Conservation (phyloP, 2,888 invertebrate genomes). For the Sphinx pinastri region DNA sequence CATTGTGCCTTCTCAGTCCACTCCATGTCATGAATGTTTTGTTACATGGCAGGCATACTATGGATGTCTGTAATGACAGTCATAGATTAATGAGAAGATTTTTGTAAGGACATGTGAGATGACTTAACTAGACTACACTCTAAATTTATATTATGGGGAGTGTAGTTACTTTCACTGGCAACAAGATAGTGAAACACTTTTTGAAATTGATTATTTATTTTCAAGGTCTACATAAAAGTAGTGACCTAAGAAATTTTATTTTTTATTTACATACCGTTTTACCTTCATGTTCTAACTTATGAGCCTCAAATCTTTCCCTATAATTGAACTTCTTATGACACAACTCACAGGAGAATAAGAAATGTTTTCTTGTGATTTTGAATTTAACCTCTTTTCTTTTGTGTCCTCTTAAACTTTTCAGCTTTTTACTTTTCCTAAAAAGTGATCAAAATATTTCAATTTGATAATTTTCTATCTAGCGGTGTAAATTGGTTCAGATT, state of each 20-base stretch:
- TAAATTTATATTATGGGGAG: no score
- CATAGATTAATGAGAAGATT: background rate
- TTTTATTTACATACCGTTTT: conserved; percentile 57
- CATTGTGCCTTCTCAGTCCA: conserved; percentile 64
- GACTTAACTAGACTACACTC: background rate
- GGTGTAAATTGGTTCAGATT: no score
- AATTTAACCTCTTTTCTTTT: conserved; percentile 40
- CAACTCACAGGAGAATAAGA: conserved; percentile 59
- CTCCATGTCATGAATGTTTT: conserved; percentile 71
- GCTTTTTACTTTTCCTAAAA: conserved; percentile 33
- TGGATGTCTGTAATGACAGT: conserved; percentile 48
- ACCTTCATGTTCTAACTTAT: conserved; percentile 67
- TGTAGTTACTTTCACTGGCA: no score
- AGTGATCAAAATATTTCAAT: background rate
- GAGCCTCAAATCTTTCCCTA: conserved; percentile 64
- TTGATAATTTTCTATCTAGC: background rate
- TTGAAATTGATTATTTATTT: no score
- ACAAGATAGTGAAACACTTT: no score
- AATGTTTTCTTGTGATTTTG: conserved; percentile 49
- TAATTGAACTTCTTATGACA: conserved; percentile 67
- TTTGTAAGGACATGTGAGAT: background rate
- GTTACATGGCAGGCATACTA: conserved; percentile 63
- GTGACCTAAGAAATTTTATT: no score
- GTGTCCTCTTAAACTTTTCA: conserved; percentile 39
- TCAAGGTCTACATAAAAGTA: no score